Percentiles rank a stretch among this genome's conserved stretches.
phyloP scores from a whole-genome alignment of 2,888 invertebrate genomes.

The Steromphala cineraria region DNA sequence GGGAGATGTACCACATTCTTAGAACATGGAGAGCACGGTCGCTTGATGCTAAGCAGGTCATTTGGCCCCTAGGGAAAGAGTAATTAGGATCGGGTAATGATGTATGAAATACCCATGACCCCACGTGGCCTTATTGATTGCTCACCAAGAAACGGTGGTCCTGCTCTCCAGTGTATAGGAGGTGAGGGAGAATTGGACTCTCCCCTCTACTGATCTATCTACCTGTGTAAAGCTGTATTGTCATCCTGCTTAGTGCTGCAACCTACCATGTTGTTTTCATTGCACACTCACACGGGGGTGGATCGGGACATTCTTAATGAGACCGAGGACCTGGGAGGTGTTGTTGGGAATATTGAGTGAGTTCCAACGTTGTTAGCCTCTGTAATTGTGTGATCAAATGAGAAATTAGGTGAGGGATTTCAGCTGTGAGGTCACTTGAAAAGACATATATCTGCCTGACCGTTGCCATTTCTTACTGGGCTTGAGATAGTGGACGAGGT shows the following conservation, averaged over 20 bases:
- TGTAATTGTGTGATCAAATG: constrained; percentile 17
- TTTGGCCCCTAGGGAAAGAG: constrained; percentile 7
- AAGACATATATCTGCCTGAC: neutral
- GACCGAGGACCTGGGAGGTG: neutral
- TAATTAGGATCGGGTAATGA: constrained; percentile 3
- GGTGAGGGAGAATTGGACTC: neutral
- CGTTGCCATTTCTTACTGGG: neutral
- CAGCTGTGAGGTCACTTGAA: neutral
- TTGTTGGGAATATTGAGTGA: constrained; percentile 7
- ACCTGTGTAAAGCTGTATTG: neutral
- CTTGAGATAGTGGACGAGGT: neutral
- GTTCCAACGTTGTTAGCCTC: constrained; percentile 12
- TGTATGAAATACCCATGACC: constrained; percentile 6
- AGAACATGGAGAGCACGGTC: neutral
- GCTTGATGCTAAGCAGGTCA: neutral
- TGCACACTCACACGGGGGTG: constrained; percentile 10
- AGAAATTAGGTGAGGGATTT: constrained; percentile 13
- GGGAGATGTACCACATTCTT: neutral
- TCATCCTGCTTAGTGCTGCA: neutral
- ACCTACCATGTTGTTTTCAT: constrained; percentile 10
- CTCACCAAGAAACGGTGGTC: neutral
- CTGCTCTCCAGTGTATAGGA: no score
- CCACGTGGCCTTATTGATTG: neutral
- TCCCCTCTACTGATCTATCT: neutral
- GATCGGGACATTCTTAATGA: neutral